A percentile compares a stretch with the other conserved stretches of the same genome.
These are phyloP conservation scores for Microcebus ravelobensis DNA, from an alignment of 2,113 vertebrate genomes.

Conservation along the genomic window DNA sequence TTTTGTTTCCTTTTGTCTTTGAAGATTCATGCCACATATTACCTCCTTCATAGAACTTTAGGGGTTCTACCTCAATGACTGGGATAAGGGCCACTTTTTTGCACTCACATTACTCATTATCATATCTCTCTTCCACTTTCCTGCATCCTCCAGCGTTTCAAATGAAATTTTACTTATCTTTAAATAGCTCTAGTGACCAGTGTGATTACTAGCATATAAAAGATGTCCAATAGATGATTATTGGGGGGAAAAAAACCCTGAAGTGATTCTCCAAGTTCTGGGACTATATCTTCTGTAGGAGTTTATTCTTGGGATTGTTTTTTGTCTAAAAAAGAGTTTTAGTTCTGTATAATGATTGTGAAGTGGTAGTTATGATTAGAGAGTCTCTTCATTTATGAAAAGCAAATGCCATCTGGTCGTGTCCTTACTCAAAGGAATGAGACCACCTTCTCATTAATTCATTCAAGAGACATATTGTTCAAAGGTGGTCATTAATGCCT, in stretches of 20 bases:
- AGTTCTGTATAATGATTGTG: not conserved
- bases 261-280: not conserved
- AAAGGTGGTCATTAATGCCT: not conserved
- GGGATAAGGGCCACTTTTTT: not conserved
- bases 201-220: not conserved
- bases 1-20: conserved; percentile 1
- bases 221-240: not conserved
- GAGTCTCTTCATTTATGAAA: not conserved
- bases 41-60: not conserved
- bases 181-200: not conserved
- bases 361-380: not conserved
- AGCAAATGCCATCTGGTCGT: not conserved
- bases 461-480: conserved; percentile 3
- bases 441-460: not conserved
- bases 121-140: not conserved
- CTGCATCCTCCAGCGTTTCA: not conserved
- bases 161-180: not conserved
- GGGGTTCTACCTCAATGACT: not conserved
- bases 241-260: not conserved
- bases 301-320: not conserved
- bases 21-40: not conserved
- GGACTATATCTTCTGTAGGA: not conserved
- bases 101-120: not conserved
- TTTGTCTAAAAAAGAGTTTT: not conserved
- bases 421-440: not conserved